Evolutionary conservation across 1,140 invertebrate genomes (phyloP), one percentile per base, ranked within the genome.

Genomic region (Lasioglossum albipes): DNA sequence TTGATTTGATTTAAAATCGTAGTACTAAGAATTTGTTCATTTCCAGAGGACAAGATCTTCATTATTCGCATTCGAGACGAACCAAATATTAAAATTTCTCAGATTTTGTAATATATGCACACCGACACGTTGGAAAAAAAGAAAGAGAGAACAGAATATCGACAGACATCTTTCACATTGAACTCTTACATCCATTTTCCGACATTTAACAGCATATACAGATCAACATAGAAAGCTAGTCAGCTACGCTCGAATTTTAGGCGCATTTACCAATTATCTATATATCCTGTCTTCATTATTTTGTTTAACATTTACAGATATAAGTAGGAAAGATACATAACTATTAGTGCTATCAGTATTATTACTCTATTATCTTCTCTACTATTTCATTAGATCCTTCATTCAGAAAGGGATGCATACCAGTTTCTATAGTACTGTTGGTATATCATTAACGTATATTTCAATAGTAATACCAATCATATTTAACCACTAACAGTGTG

Each of bases 221-320:
- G 76, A 82, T 82, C 61, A 83, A 66, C 42, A 87, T 90, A 90
- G 89, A 90, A 90, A 79, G 85, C 83, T 91, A 91, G 88, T 88
- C 79, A 86, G 86, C 88, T 89, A 89, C 88, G 84, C 87, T 89
- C 84, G 84, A 89, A 73, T 85, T 84, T 88, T 91, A 91, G 90
- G 69, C 82, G 87, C 80, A 87, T 88, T 79, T 69, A 45, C 80
- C 65, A 76, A 31, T 81, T 54, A 62, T 54, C 65, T 78, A 54
- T 65, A 41, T 65, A 65, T 45, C 76, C 52, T 76, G 52, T 82
- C 22, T 72, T 81, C 71, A 59, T 82, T 81, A 65, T 87, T 81
- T 78, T 62, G 45, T 49, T 72, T 71, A 65, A 80, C 52, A 72
- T 73, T 83, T 85, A 82, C 52, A 76, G 69, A 76, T 61, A 83